These are phyloP conservation scores for Anguilla obscura DNA, from an alignment of 2,797 vertebrate genomes.

Conservation along the genomic window DNA sequence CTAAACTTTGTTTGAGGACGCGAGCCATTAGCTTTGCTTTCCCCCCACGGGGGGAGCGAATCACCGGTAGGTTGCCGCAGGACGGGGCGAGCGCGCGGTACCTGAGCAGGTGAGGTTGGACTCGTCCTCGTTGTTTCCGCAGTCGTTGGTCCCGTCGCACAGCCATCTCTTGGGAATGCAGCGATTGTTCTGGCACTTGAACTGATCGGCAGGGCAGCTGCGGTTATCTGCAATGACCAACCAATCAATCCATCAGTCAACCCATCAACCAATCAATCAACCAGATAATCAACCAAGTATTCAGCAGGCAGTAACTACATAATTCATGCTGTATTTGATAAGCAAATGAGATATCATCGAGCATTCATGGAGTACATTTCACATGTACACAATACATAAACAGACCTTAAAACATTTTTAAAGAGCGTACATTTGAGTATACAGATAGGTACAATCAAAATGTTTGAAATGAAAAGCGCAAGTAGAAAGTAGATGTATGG, in stretches of 20 bases:
- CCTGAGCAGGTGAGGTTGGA: conserved; percentile 81
- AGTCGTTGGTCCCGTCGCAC: conserved; percentile 85
- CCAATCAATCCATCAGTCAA: background rate
- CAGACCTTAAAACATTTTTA: background rate
- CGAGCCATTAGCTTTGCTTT: background rate
- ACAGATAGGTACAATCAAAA: background rate
- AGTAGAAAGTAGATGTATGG: background rate
- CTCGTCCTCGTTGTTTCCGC: conserved; percentile 82
- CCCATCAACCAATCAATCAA: background rate
- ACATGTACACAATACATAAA: background rate
- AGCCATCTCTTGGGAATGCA: conserved; percentile 88
- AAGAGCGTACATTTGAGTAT: background rate
- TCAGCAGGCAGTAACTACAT: background rate
- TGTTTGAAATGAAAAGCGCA: background rate
- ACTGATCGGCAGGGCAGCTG: conserved; percentile 82
- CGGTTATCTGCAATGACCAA: conserved; percentile 64
- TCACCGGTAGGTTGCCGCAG: background rate
- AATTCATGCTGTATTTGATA: background rate
- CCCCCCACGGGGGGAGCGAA: background rate
- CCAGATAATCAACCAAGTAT: background rate
- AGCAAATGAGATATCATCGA: background rate
- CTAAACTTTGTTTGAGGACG: background rate
- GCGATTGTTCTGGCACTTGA: conserved; percentile 83
- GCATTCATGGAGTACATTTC: background rate
- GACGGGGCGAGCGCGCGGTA: conserved; percentile 48